These are phyloP conservation scores for Lepidocolaptes lacrymiger DNA, from an alignment of 2,797 vertebrate species.

Conservation along the genomic window DNA sequence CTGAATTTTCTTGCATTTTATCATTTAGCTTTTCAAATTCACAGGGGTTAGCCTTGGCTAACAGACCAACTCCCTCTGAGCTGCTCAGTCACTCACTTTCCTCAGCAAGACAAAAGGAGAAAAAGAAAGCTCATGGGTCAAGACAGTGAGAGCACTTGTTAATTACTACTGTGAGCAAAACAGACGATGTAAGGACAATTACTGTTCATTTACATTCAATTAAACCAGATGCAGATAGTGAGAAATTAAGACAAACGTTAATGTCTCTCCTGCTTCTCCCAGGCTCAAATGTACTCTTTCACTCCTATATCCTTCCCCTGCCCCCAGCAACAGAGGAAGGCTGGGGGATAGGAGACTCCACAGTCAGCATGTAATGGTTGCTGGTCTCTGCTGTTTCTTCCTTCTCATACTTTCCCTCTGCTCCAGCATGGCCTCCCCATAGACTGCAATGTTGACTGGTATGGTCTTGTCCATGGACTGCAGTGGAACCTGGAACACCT, in stretches of 20 bases:
- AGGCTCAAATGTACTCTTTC: not conserved
- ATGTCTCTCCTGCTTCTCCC: not conserved
- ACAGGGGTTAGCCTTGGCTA: not conserved
- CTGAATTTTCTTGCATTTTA: not conserved
- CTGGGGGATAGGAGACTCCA: not conserved
- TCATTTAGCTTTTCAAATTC: not conserved
- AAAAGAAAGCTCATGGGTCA: not conserved
- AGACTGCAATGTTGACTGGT: accelerated
- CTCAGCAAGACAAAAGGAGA: not conserved
- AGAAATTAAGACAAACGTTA: not conserved
- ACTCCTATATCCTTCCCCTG: not conserved
- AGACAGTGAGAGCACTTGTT: not conserved
- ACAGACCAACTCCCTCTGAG: not conserved
- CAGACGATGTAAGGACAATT: not conserved
- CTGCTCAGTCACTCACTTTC: not conserved
- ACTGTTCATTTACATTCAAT: not conserved
- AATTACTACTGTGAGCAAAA: not conserved
- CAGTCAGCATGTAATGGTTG: not conserved
- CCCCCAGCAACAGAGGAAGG: not conserved
- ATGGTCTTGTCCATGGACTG: not conserved
- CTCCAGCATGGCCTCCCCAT: accelerated
- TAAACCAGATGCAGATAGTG: not conserved
- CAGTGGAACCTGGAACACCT: not conserved
- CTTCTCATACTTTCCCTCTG: not conserved
- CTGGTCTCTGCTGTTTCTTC: not conserved